These are phyloP conservation scores for Coenonympha arcania DNA, from an alignment of 2,888 invertebrate species.

Conservation along the genomic window DNA sequence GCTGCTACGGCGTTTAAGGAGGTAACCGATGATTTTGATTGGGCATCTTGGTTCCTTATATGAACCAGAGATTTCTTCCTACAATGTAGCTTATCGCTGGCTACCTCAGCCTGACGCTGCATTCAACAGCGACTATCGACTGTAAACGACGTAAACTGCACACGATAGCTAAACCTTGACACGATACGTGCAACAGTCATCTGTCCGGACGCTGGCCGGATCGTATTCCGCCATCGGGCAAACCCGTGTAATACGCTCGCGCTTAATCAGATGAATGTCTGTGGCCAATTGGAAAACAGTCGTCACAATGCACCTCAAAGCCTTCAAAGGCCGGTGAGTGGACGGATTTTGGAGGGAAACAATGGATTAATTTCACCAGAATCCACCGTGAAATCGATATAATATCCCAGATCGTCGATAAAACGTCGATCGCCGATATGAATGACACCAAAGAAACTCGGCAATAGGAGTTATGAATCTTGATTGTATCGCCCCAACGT, in stretches of 20 bases:
- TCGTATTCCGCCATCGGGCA: slow-evolving; percentile 21
- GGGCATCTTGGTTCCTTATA: too few species aligned
- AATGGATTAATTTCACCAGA: slow-evolving; percentile 52
- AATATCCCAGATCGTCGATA: slow-evolving; percentile 51
- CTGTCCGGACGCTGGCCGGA: slow-evolving; percentile 17
- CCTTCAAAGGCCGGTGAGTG: slow-evolving; percentile 33
- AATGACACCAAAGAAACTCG: slow-evolving; percentile 53
- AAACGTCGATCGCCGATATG: slow-evolving; percentile 44
- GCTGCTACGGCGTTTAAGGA: too few species aligned
- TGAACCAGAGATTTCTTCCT: too few species aligned
- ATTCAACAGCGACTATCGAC: not conserved
- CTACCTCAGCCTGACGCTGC: too few species aligned
- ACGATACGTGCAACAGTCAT: slow-evolving; percentile 11
- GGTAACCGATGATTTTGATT: too few species aligned
- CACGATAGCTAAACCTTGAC: not conserved
- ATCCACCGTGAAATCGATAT: slow-evolving; percentile 55
- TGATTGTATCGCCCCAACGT: slow-evolving; percentile 41
- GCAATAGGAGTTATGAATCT: slow-evolving; percentile 42
- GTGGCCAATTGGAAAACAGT: slow-evolving; percentile 24
- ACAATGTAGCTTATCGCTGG: too few species aligned
- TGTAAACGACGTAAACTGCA: not conserved
- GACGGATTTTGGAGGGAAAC: slow-evolving; percentile 38
- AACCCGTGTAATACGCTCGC: slow-evolving; percentile 8
- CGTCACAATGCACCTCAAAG: slow-evolving; percentile 27
- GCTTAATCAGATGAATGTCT: slow-evolving; percentile 30